A percentile compares a stretch with the other conserved stretches of the same genome.
Conservation (phyloP, 1,140 invertebrate species). For the Phocides pigmalion region DNA sequence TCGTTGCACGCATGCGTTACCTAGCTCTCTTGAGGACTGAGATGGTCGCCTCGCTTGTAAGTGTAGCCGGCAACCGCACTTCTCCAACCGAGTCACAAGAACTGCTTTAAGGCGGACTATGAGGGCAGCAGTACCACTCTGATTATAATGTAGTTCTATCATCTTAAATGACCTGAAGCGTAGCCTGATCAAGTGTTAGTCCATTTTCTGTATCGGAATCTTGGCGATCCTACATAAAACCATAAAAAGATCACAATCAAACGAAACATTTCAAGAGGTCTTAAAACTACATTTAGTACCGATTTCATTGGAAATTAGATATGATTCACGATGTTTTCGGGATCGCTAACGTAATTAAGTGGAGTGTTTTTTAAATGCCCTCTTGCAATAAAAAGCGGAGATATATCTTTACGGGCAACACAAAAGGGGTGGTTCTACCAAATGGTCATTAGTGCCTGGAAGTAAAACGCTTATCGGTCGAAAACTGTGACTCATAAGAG, state of each 20-base stretch:
- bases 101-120: too few species aligned
- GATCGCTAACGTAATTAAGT: conserved; percentile 48
- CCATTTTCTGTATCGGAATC: too few species aligned
- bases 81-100: too few species aligned
- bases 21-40: too few species aligned
- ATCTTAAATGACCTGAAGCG: too few species aligned
- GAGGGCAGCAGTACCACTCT: too few species aligned
- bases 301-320: conserved; percentile 38
- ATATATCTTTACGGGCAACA: conserved; percentile 44
- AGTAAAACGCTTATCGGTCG: conserved; percentile 39
- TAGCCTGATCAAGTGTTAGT: too few species aligned
- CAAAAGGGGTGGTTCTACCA: conserved; percentile 46
- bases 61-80: too few species aligned
- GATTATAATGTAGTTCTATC: too few species aligned
- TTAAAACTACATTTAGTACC: not conserved
- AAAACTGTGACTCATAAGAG: conserved; percentile 12
- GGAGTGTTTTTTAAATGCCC: conserved; percentile 45
- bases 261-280: not conserved
- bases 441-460: conserved; percentile 44
- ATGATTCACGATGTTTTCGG: conserved; percentile 47
- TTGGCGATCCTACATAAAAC: too few species aligned
- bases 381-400: conserved; percentile 43
- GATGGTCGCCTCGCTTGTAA: too few species aligned
- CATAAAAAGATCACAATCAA: not conserved
- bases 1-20: too few species aligned